phyloP scores from a whole-genome alignment of 2,797 vertebrate genomes.

The Gobionotothen gibberifrons region DNA sequence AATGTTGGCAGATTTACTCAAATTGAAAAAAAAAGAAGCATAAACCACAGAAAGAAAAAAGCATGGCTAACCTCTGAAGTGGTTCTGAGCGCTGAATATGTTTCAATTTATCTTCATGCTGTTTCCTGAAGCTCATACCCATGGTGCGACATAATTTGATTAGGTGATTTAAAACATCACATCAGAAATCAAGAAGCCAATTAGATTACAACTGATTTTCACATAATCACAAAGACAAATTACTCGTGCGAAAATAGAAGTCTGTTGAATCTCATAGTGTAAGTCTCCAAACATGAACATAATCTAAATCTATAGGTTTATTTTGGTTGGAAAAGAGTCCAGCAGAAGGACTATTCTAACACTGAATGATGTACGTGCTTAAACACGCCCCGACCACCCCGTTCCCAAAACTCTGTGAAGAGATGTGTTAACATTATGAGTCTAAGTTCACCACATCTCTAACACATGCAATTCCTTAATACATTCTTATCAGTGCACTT shows the following conservation, averaged over 20 bases:
- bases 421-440: conserved; percentile 17
- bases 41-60: conserved; percentile 23
- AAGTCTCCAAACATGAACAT: not conserved
- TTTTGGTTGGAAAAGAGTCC: not conserved
- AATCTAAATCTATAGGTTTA: not conserved
- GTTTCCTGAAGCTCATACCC: not conserved
- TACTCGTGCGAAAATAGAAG: not conserved
- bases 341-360: not conserved
- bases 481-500: conserved; percentile 56
- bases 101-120: conserved; percentile 13
- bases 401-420: not conserved
- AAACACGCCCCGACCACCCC: not conserved
- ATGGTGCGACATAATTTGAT: not conserved
- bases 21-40: conserved; percentile 16
- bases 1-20: conserved; percentile 16
- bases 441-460: conserved; percentile 34
- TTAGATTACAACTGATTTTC: not conserved
- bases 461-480: conserved; percentile 43
- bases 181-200: conserved; percentile 6
- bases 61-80: conserved; percentile 8
- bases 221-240: not conserved
- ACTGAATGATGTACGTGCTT: not conserved
- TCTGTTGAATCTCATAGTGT: not conserved
- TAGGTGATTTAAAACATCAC: conserved; percentile 23
- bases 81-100: not conserved